Evolutionary conservation across 2,888 invertebrate genomes (phyloP).

Genomic region (Perdita meconis): DNA sequence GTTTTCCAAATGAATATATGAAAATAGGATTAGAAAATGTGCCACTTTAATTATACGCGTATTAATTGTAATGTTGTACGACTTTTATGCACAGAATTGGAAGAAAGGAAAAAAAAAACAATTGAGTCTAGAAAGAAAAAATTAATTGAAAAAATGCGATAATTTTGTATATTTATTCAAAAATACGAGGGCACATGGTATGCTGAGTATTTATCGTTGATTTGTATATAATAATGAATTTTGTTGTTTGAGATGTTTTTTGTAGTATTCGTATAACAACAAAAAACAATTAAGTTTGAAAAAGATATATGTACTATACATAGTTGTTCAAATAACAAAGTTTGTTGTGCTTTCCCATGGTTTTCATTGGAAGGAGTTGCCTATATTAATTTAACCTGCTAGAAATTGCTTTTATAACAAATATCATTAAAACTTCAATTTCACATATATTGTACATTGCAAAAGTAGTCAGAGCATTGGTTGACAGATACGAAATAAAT

Average conservation of each 20-base stretch:
- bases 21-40: conserved; percentile 41
- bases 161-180: conserved; percentile 38
- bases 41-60: conserved; percentile 54
- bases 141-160: conserved; percentile 8
- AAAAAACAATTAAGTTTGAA: conserved; percentile 55
- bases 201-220: conserved; percentile 49
- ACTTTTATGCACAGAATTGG: conserved; percentile 41
- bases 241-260: conserved; percentile 64
- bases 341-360: conserved; percentile 69
- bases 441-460: conserved; percentile 77
- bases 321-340: conserved; percentile 61
- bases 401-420: conserved; percentile 61
- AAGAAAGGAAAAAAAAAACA: conserved; percentile 18
- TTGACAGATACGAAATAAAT: conserved; percentile 69
- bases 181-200: conserved; percentile 46
- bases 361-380: conserved; percentile 67
- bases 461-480: conserved; percentile 79
- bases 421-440: conserved; percentile 57
- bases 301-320: conserved; percentile 61
- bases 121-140: background rate
- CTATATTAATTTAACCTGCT: conserved; percentile 72
- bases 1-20: conserved; percentile 44
- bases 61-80: conserved; percentile 45
- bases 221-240: conserved; percentile 66
- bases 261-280: conserved; percentile 53